Conservation (phyloP, 2,113 vertebrate species). For the Xiphophorus couchianus region DNA sequence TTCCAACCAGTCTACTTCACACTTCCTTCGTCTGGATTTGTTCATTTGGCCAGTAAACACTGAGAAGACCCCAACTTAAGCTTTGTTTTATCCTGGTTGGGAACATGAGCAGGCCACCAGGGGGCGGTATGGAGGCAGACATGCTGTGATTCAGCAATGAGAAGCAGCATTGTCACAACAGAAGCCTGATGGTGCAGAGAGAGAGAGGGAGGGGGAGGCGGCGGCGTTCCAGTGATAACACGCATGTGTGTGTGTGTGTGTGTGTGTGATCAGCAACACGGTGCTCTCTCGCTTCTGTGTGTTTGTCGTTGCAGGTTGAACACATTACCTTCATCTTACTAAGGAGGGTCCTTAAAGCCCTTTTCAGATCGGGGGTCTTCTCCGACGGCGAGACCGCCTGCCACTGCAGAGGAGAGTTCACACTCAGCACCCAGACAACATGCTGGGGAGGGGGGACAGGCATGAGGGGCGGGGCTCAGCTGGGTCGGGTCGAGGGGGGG, state of each 20-base stretch:
- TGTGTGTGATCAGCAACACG: slow-evolving; percentile 23
- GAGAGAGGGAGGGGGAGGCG: slow-evolving; percentile 8
- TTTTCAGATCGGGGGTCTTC: slow-evolving; percentile 88
- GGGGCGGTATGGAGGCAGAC: slow-evolving; percentile 43
- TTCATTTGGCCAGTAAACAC: neutral
- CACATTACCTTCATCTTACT: slow-evolving; percentile 87
- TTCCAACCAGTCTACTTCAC: slow-evolving; percentile 1
- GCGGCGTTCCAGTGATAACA: neutral
- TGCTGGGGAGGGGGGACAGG: slow-evolving; percentile 43
- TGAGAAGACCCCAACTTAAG: neutral
- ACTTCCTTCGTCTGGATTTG: neutral
- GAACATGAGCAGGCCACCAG: slow-evolving; percentile 16
- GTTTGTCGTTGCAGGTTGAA: slow-evolving; percentile 46
- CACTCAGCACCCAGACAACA: slow-evolving; percentile 75
- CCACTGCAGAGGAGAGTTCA: slow-evolving; percentile 85
- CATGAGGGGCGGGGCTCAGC: slow-evolving; percentile 10
- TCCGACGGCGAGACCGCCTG: slow-evolving; percentile 84
- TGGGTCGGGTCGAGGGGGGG: slow-evolving; percentile 22
- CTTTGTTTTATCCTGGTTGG: slow-evolving; percentile 1
- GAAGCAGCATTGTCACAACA: slow-evolving; percentile 6
- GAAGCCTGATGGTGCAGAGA: slow-evolving; percentile 33
- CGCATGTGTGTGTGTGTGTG: neutral
- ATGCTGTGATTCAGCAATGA: slow-evolving; percentile 50
- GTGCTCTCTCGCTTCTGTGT: slow-evolving; percentile 56
- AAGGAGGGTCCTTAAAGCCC: slow-evolving; percentile 86